phyloP scores from a whole-genome alignment of 2,888 invertebrate species.

The Notocelia uddmanniana region DNA sequence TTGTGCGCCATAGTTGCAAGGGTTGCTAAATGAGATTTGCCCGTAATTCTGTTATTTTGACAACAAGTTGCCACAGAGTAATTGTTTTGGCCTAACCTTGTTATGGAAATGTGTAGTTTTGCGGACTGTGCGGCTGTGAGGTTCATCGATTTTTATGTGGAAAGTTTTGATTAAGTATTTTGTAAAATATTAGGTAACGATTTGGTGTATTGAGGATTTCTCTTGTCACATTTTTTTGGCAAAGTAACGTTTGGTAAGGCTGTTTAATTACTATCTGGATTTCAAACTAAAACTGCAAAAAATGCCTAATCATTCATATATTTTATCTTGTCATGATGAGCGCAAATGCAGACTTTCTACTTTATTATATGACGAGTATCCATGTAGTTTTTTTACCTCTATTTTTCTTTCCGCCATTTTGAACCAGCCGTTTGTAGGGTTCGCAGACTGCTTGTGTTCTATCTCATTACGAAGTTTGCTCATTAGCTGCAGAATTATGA shows the following conservation, averaged over 20 bases:
- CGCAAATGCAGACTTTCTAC: too few relatives aligned
- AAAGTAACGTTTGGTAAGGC: too few relatives aligned
- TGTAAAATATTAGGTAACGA: too few relatives aligned
- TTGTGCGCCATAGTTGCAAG: slow-evolving; percentile 77
- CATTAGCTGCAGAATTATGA: slow-evolving; percentile 54
- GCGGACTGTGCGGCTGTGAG: slow-evolving; percentile 12
- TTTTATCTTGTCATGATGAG: too few relatives aligned
- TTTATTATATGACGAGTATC: too few relatives aligned
- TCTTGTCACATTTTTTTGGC: too few relatives aligned
- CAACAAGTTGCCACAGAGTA: slow-evolving; percentile 66
- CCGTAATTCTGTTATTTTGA: slow-evolving; percentile 78
- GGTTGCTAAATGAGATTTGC: slow-evolving; percentile 78
- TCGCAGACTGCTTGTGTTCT: slow-evolving; percentile 39
- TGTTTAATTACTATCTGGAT: too few relatives aligned
- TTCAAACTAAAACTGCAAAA: too few relatives aligned
- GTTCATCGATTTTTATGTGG: slow-evolving; percentile 20
- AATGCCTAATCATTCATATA: too few relatives aligned
- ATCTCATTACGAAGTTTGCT: slow-evolving; percentile 60
- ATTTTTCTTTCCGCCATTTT: slow-evolving; percentile 4
- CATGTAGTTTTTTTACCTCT: too few relatives aligned
- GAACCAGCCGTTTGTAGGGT: neutral
- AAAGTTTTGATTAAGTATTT: neutral
- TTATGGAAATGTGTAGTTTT: slow-evolving; percentile 50
- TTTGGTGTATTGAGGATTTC: too few relatives aligned
- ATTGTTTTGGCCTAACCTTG: slow-evolving; percentile 67